Evolutionary conservation across 2,797 vertebrate species (phyloP).

Genomic region (Neosalanx taihuensis): DNA sequence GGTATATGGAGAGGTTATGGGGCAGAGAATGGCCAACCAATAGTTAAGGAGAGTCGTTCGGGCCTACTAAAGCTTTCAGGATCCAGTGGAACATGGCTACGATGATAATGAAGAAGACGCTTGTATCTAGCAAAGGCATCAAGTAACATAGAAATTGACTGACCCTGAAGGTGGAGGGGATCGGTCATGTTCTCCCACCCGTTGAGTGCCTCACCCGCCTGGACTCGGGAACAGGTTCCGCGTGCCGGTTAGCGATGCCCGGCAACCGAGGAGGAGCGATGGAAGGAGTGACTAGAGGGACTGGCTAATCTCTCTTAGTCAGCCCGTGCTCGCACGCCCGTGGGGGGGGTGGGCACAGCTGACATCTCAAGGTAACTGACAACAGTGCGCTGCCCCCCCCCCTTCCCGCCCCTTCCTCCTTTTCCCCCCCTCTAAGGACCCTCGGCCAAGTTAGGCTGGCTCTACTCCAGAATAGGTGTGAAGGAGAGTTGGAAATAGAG

Average conservation of each 20-base stretch:
- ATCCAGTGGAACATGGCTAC: constrained; percentile 12
- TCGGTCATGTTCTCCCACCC: too few species aligned
- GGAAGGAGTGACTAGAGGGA: constrained; percentile 19
- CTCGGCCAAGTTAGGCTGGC: constrained; percentile 1
- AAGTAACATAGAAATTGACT: background rate
- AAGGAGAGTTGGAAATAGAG: constrained; percentile 28
- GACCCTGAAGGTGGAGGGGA: background rate
- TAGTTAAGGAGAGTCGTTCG: too few species aligned
- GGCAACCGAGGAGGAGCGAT: background rate
- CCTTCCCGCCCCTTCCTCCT: background rate
- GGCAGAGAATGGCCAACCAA: too few species aligned
- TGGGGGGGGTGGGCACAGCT: constrained; percentile 32
- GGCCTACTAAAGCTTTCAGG: too few species aligned
- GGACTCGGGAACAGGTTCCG: background rate
- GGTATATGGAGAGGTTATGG: too few species aligned
- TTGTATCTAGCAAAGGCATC: background rate
- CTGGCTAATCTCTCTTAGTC: constrained; percentile 49
- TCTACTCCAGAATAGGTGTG: constrained; percentile 44
- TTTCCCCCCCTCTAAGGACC: too few species aligned
- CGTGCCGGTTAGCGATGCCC: constrained; percentile 26
- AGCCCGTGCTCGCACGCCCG: constrained; percentile 32
- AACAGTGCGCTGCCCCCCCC: background rate
- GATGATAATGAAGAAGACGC: constrained; percentile 14
- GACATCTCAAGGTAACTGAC: constrained; percentile 59
- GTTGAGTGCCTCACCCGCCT: too few species aligned